These are phyloP conservation scores for Eulemur rufifrons DNA, from an alignment of 2,113 vertebrate genomes.

Conservation along the genomic window DNA sequence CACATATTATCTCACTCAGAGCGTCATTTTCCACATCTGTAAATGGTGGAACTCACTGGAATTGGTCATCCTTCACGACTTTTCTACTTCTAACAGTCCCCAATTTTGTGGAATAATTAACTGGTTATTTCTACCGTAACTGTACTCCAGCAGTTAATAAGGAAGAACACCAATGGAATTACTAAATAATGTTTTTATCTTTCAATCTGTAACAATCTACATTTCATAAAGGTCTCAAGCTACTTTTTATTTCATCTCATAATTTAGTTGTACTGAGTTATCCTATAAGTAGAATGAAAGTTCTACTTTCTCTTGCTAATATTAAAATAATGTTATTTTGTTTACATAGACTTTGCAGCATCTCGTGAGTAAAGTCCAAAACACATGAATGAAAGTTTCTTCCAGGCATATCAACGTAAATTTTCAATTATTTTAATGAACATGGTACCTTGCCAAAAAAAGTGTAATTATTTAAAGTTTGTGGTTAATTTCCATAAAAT, in stretches of 20 bases:
- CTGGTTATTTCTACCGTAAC: not conserved
- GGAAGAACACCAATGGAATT: not conserved
- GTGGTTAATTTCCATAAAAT: not conserved
- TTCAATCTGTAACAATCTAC: not conserved
- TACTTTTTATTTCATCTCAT: not conserved
- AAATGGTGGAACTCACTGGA: not conserved
- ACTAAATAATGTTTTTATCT: not conserved
- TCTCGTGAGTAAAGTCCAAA: not conserved
- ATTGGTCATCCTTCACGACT: not conserved
- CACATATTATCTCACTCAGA: not conserved
- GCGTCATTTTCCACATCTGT: not conserved
- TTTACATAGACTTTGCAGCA: not conserved
- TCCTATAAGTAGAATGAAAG: not conserved
- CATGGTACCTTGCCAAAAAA: not conserved
- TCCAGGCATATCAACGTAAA: not conserved
- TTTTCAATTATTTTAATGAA: not conserved
- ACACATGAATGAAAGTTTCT: not conserved
- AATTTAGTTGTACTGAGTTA: not conserved
- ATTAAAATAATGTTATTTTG: not conserved
- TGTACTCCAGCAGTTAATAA: not conserved
- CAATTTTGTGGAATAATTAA: slow-evolving; percentile 7
- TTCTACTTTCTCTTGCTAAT: not conserved
- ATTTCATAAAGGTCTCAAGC: not conserved
- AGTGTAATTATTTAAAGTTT: slow-evolving; percentile 11
- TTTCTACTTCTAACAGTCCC: not conserved